A percentile compares a stretch with the other conserved stretches of the same genome.
Evolutionary conservation across 2,888 invertebrate species (phyloP).

Genomic region (Cotesia congregata): DNA sequence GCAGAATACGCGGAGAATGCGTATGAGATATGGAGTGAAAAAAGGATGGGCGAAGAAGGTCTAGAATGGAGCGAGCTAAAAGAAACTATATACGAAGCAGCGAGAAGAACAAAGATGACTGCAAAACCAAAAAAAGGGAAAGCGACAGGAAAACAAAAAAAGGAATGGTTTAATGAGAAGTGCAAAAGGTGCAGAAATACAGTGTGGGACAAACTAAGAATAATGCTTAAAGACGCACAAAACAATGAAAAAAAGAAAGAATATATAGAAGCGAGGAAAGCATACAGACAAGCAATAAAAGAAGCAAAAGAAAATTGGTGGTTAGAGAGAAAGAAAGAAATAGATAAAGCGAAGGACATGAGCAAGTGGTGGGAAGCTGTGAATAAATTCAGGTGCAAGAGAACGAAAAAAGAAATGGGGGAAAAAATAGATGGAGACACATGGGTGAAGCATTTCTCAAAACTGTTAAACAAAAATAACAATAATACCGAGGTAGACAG

Average conservation of each 20-base stretch:
- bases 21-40: conserved; percentile 16
- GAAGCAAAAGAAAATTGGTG: conserved; percentile 3
- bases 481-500: not conserved
- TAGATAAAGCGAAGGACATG: not conserved
- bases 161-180: conserved; percentile 18
- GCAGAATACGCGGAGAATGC: not conserved
- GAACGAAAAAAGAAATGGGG: conserved; percentile 4
- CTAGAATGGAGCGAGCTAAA: conserved; percentile 18
- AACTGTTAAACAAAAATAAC: not conserved
- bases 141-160: no score
- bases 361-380: conserved; percentile 21
- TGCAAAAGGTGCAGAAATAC: conserved; percentile 14
- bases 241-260: conserved; percentile 19
- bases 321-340: conserved; percentile 8
- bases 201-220: conserved; percentile 19
- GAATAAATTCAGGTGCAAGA: not conserved
- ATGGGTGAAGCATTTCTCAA: conserved; percentile 4
- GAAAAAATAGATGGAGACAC: not conserved
- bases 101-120: not conserved
- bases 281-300: not conserved
- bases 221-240: conserved; percentile 8
- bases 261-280: conserved; percentile 27
- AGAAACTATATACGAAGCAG: conserved; percentile 3
- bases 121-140: not conserved
- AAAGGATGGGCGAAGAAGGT: not conserved